Percentiles rank a stretch among this genome's conserved stretches.
phyloP scores from a whole-genome alignment of 2,797 vertebrate genomes.

The Phoeniculus purpureus region DNA sequence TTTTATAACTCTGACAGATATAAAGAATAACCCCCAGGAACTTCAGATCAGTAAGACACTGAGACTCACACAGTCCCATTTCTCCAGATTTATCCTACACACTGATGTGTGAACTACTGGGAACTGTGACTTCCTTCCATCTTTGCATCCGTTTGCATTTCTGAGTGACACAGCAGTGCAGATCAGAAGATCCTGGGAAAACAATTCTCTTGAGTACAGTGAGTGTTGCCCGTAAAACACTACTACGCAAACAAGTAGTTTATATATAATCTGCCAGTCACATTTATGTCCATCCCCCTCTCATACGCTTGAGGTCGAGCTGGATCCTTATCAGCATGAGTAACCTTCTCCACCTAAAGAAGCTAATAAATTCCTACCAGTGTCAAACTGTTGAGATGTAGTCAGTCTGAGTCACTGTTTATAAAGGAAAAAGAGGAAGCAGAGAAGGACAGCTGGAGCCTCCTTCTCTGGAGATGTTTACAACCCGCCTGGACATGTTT shows the following conservation, averaged over 20 bases:
- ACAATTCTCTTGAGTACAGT: neutral
- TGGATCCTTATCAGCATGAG: neutral
- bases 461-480: too few relatives aligned
- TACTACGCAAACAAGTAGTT: neutral
- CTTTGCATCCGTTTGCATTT: neutral
- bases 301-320: neutral
- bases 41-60: accelerated
- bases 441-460: too few relatives aligned
- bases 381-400: neutral
- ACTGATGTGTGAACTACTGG: neutral
- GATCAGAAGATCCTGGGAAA: neutral
- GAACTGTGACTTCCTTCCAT: neutral
- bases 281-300: neutral
- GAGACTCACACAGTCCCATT: neutral
- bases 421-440: neutral
- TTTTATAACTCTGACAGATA: neutral
- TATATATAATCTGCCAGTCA: neutral
- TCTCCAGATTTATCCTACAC: neutral
- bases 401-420: neutral
- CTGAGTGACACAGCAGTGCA: neutral
- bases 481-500: too few relatives aligned
- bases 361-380: neutral
- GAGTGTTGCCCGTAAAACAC: neutral
- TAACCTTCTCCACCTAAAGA: neutral
- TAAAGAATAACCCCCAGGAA: neutral